A percentile compares a stretch with the other conserved stretches of the same genome.
Conservation (phyloP, 2,888 invertebrate genomes). For the Ganaspis brasiliensis region DNA sequence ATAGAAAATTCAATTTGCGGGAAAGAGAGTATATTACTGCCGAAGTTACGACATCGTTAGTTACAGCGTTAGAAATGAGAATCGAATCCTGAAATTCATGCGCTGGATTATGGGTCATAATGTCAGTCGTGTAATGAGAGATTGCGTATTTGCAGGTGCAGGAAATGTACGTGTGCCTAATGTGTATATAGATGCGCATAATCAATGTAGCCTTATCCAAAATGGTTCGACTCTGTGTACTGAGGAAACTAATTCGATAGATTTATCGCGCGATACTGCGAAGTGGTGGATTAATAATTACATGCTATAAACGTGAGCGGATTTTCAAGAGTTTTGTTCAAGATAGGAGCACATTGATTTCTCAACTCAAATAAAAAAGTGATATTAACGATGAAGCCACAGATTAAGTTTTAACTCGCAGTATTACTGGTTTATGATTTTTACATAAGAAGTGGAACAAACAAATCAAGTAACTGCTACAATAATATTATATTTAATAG, state of each 20-base stretch:
- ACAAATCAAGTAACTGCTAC: too few relatives aligned
- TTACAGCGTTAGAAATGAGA: slow-evolving; percentile 7
- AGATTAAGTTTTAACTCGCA: not conserved
- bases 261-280: slow-evolving; percentile 6
- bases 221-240: slow-evolving; percentile 35
- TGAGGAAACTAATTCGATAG: slow-evolving; percentile 27
- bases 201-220: slow-evolving; percentile 34
- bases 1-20: not conserved
- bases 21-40: not conserved
- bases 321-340: not conserved
- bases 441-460: too few relatives aligned
- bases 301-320: not conserved
- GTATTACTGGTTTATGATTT: too few relatives aligned
- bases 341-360: not conserved
- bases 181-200: slow-evolving; percentile 14
- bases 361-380: not conserved
- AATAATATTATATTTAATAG: too few relatives aligned
- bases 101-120: slow-evolving; percentile 26
- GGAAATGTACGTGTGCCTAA: slow-evolving; percentile 15
- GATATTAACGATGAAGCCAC: too few relatives aligned
- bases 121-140: slow-evolving; percentile 28
- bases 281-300: slow-evolving; percentile 20
- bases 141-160: slow-evolving; percentile 21
- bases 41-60: slow-evolving; percentile 5
- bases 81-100: slow-evolving; percentile 39